Percentiles rank a stretch among this genome's conserved stretches.
Conservation (phyloP, 2,888 invertebrate species). For the Drosophila robusta region DNA sequence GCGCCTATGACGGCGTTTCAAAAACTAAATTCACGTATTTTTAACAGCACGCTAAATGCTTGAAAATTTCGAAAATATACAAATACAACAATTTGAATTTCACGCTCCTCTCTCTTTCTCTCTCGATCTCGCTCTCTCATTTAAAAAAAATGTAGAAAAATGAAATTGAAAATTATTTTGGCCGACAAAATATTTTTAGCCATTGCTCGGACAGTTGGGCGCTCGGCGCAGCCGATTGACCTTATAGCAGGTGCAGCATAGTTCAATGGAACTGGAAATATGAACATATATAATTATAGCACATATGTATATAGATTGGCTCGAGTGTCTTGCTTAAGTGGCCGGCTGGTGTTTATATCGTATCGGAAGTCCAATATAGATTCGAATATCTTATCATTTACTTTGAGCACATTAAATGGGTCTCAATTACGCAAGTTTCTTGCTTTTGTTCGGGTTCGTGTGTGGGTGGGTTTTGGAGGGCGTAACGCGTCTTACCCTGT, state of each 20-base stretch:
- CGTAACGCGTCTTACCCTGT: constrained; percentile 80
- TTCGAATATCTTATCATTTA: constrained; percentile 20
- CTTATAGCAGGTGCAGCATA: constrained; percentile 72
- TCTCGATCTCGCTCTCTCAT: constrained; percentile 13
- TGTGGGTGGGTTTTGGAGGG: constrained; percentile 9
- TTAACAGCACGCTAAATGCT: constrained; percentile 70
- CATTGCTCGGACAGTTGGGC: constrained; percentile 34
- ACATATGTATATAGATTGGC: not conserved
- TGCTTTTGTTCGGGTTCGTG: constrained; percentile 13
- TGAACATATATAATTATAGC: constrained; percentile 28
- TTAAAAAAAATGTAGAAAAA: constrained; percentile 48
- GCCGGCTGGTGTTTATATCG: constrained; percentile 25
- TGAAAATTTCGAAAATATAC: constrained; percentile 53
- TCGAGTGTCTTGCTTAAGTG: constrained; percentile 13
- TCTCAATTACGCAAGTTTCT: constrained; percentile 70
- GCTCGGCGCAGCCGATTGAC: constrained; percentile 56
- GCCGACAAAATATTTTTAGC: constrained; percentile 77
- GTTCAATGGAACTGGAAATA: constrained; percentile 75
- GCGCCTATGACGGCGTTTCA: constrained; percentile 77
- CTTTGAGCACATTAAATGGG: constrained; percentile 44
- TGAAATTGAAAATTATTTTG: constrained; percentile 75
- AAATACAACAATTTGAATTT: constrained; percentile 2
- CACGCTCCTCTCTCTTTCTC: constrained; percentile 10
- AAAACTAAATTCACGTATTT: constrained; percentile 78
- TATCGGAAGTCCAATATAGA: not conserved